These are phyloP conservation scores for fruit fly (Drosophila melanogaster) DNA, from an alignment of 1,140 invertebrate genomes.

Conservation along the genomic window DNA sequence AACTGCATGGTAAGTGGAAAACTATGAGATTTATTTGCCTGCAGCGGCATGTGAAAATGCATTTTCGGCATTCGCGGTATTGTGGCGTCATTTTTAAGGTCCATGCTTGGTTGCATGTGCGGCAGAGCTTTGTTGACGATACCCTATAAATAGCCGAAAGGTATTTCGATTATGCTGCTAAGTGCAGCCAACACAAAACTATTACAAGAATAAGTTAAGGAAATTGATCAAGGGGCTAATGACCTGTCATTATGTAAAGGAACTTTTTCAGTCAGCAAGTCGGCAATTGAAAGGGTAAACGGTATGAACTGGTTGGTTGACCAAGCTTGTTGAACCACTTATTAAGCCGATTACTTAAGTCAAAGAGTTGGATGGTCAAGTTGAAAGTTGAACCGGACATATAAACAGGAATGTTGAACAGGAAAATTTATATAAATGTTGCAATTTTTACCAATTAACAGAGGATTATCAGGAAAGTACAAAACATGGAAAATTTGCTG, in stretches of 20 bases:
- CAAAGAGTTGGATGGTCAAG: slow-evolving; percentile 14
- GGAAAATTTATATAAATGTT: slow-evolving; percentile 15
- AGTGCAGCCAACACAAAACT: slow-evolving; percentile 2
- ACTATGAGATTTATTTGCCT: slow-evolving; percentile 43
- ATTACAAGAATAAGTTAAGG: slow-evolving; percentile 2
- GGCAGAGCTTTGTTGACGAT: slow-evolving; percentile 35
- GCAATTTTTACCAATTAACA: background rate
- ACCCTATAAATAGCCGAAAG: slow-evolving; percentile 6
- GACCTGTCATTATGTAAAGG: slow-evolving; percentile 14
- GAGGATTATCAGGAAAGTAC: background rate
- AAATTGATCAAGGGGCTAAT: slow-evolving; percentile 4
- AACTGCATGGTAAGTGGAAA: slow-evolving; percentile 36
- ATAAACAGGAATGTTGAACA: slow-evolving; percentile 19
- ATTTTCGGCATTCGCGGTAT: slow-evolving; percentile 50
- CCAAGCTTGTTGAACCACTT: slow-evolving; percentile 27
- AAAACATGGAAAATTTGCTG: background rate
- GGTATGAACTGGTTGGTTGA: background rate
- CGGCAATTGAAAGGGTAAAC: slow-evolving; percentile 23
- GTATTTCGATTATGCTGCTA: background rate
- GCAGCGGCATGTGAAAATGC: slow-evolving; percentile 61
- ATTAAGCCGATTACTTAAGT: slow-evolving; percentile 32
- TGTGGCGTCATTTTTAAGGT: slow-evolving; percentile 66
- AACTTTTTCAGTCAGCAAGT: slow-evolving; percentile 3
- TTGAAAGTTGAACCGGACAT: slow-evolving; percentile 41
- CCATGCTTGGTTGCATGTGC: slow-evolving; percentile 58